These are phyloP conservation scores for Euphydryas editha DNA, from an alignment of 2,888 invertebrate genomes.

Conservation along the genomic window DNA sequence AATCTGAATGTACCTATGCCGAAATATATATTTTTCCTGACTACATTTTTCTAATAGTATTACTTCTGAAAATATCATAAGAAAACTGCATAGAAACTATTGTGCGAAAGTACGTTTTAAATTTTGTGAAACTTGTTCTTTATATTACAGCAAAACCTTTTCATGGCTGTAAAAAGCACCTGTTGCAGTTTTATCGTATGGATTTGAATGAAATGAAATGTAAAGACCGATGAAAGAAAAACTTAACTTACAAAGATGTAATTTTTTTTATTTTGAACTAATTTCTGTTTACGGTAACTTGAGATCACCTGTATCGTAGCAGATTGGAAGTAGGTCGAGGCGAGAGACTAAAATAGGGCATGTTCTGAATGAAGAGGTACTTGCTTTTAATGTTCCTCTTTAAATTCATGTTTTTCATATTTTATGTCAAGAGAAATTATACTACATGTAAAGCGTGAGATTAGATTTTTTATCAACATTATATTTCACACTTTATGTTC, in stretches of 20 bases:
- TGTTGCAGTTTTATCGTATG: background rate
- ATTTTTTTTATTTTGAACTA: constrained; percentile 6
- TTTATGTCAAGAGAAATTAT: constrained; percentile 8
- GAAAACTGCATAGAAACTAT: no score
- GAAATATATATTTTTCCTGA: no score
- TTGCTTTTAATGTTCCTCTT: constrained; percentile 33
- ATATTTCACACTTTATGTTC: background rate
- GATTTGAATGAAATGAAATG: background rate
- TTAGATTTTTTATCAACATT: background rate
- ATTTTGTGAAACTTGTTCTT: background rate
- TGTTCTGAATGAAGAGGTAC: constrained; percentile 28
- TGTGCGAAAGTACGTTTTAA: background rate
- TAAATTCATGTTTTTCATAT: constrained; percentile 17
- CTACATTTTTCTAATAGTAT: no score
- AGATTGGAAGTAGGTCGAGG: constrained; percentile 31
- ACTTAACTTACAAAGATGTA: background rate
- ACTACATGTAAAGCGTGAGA: background rate
- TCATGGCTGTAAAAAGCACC: background rate
- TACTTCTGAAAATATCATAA: no score
- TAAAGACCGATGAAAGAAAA: background rate
- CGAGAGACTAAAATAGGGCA: constrained; percentile 29
- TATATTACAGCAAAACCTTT: background rate
- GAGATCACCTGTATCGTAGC: constrained; percentile 22
- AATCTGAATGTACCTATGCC: no score
- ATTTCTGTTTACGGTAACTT: constrained; percentile 12